A percentile compares a stretch with the other conserved stretches of the same genome.
Evolutionary conservation across 2,113 vertebrate genomes (phyloP).

Genomic region (Callionymus lyra): DNA sequence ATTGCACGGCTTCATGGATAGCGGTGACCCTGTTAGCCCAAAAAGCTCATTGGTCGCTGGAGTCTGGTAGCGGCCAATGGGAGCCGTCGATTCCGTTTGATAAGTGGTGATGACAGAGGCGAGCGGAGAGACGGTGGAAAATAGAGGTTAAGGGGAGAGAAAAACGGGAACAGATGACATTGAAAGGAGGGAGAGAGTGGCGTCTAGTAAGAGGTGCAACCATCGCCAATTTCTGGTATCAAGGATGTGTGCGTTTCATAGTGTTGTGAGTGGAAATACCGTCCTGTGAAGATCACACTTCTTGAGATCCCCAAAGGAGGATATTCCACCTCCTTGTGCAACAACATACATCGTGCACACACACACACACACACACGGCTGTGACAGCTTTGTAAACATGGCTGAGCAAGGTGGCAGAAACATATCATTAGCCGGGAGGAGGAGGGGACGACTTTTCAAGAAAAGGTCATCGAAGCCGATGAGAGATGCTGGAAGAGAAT

Average conservation of each 20-base stretch:
- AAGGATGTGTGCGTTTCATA: constrained; percentile 5
- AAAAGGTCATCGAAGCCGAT: constrained; percentile 41
- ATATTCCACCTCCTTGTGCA: constrained; percentile 1
- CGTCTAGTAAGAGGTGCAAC: constrained; percentile 11
- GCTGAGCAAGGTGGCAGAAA: constrained; percentile 20
- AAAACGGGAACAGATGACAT: constrained; percentile 15
- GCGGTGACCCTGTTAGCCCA: constrained; percentile 55
- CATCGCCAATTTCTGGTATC: not conserved
- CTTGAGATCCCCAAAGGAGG: constrained; percentile 26
- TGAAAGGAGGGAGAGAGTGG: not conserved
- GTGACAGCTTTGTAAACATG: constrained; percentile 37
- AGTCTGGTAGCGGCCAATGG: constrained; percentile 38
- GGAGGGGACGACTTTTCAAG: constrained; percentile 13
- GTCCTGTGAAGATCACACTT: constrained; percentile 29
- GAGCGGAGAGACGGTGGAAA: constrained; percentile 12
- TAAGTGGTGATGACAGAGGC: constrained; percentile 38
- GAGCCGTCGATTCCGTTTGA: constrained; percentile 29
- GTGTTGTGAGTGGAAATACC: constrained; percentile 3
- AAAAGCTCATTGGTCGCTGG: constrained; percentile 47
- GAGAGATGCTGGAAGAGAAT: constrained; percentile 9
- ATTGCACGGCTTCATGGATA: constrained; percentile 51
- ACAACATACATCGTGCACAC: constrained; percentile 1
- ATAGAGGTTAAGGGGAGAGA: constrained; percentile 31
- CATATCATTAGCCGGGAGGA: constrained; percentile 14
- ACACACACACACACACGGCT: constrained; percentile 3